These are phyloP conservation scores for Crotalus viridis DNA, from an alignment of 2,113 vertebrate genomes.

Conservation along the genomic window DNA sequence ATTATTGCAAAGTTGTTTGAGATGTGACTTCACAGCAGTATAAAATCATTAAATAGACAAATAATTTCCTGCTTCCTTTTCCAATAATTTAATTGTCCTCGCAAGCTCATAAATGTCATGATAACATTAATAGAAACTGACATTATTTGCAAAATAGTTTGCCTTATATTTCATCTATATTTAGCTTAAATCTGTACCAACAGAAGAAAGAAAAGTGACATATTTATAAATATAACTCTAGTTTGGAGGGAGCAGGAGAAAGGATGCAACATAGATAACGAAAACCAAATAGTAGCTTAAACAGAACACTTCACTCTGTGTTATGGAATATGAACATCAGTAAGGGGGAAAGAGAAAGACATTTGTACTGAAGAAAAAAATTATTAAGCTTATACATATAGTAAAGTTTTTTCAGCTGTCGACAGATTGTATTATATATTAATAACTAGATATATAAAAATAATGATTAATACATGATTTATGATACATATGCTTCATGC, in stretches of 20 bases:
- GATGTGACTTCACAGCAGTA: neutral
- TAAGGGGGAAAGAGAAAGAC: neutral
- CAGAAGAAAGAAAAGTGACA: neutral
- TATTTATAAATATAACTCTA: neutral
- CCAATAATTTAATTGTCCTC: neutral
- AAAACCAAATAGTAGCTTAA: neutral
- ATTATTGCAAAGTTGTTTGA: neutral
- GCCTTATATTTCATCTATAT: neutral
- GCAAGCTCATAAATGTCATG: neutral
- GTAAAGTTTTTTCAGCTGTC: neutral
- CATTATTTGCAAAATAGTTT: neutral
- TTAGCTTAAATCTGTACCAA: neutral
- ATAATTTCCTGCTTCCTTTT: neutral
- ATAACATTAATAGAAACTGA: neutral
- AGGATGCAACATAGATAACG: neutral
- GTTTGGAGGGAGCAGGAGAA: neutral
- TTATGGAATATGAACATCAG: neutral
- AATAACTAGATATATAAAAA: neutral
- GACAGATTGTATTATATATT: conserved; percentile 28
- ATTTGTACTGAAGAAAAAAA: neutral
- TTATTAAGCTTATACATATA: neutral
- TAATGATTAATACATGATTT: conserved; percentile 21
- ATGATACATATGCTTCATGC: neutral
- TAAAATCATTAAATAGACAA: neutral
- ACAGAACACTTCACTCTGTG: neutral